Base-by-base conservation (phyloP, 2,888 invertebrate genomes). In the Oscheius sp. region DNA sequence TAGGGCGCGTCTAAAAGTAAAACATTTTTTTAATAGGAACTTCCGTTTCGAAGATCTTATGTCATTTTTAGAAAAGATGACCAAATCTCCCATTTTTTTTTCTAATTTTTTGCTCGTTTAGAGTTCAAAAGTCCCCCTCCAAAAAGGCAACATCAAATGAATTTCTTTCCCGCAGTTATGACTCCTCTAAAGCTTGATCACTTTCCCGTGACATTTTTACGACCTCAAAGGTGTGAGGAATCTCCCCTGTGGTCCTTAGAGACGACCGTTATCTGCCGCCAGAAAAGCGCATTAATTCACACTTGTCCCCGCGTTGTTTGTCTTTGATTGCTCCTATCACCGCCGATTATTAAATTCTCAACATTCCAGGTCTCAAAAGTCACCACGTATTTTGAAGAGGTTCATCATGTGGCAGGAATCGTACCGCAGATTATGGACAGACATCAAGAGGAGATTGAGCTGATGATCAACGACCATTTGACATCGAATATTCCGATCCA, bases 301-400 rank as follows among this genome's bases (percentile, higher is more conserved):
- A 66, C 66, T 29, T 35, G 35, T 27, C 18, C n/a, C n/a, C n/a
- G n/a, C n/a, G n/a, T 46, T 66, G 66, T 49, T 66, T 49, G 64
- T 27, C 64, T 46, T n/a, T 16, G 16, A 9, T 16, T n/a, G n/a
- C n/a, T n/a, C n/a, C 27, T 64, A 45, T 25, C 45, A 13, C 29
- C 18, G 3, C 1, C 3, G 13, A n/a, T 21, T 43, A 63, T 49
- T 25, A 52, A 46, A 66, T 66, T 66, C 66, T 35, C 49, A 16
- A 52, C 66, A 66, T 66, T 66, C 66, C 66, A 66, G 66, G 52
- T 66, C 27, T 66, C 66, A 27, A 49, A 49, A 27, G 52, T 66
- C 29, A 18, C 66, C 27, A 66, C 66, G 9, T 66, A 52, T 49
- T 66, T 66, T 35, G 66, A 66, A 13, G 52, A 52, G 29, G 66